Percentiles rank a stretch among this genome's conserved stretches.
Evolutionary conservation across 1,140 invertebrate species (phyloP).

Genomic region (Oreohelix idahoensis): DNA sequence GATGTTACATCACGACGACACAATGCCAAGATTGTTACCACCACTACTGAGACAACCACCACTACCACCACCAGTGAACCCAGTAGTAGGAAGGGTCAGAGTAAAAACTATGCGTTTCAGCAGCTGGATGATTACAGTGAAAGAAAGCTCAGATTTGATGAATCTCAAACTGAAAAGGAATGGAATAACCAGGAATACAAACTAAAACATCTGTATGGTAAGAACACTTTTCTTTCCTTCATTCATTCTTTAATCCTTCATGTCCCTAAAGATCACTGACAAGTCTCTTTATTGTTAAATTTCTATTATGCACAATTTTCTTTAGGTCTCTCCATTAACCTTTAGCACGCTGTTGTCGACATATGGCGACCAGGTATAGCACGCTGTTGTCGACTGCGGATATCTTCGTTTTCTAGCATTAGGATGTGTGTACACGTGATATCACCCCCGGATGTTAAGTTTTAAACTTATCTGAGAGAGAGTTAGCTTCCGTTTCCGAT

Average conservation of each 20-base stretch:
- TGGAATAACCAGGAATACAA: constrained; percentile 8
- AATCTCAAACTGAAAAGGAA: constrained; percentile 40
- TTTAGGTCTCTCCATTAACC: too few relatives aligned
- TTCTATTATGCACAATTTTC: too few relatives aligned
- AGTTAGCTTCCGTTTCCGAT: too few relatives aligned
- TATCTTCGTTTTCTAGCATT: too few relatives aligned
- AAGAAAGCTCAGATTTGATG: constrained; percentile 33
- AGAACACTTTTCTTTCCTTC: background rate
- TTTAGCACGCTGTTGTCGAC: too few relatives aligned
- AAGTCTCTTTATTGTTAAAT: too few relatives aligned
- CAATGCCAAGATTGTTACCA: background rate
- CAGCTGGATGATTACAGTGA: constrained; percentile 17
- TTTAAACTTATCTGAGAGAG: too few relatives aligned
- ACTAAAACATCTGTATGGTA: constrained; percentile 37
- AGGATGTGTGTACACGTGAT: too few relatives aligned
- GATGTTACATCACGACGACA: background rate
- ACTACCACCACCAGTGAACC: constrained; percentile 33
- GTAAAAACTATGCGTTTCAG: background rate
- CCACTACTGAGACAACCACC: constrained; percentile 27
- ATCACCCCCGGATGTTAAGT: too few relatives aligned
- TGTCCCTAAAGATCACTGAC: too few relatives aligned
- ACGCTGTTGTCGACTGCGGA: too few relatives aligned
- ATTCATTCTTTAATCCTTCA: background rate
- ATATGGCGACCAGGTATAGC: too few relatives aligned
- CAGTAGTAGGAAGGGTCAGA: background rate